Base-by-base conservation (phyloP, 2,888 invertebrate genomes). In the Sisyra terminalis region DNA sequence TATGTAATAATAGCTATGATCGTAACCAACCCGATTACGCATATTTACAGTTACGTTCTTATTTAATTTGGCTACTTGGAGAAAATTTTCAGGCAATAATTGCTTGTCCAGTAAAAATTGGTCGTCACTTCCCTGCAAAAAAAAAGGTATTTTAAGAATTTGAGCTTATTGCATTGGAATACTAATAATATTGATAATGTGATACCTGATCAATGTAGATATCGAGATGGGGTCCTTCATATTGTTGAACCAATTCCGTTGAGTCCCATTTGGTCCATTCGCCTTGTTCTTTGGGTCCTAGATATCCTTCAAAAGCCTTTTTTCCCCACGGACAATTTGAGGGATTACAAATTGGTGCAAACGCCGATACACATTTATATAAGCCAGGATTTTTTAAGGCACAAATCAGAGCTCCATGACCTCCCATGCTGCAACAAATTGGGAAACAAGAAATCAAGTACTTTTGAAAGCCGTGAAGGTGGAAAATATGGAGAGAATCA, bases 1-100 rank as follows among this genome's bases (percentile, higher is more conserved):
- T 49, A 98, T 84, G 57, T 89, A 94, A 57, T 76, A 96, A 57
- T 96, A 97, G 38, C 88, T 81, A 64, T 98, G 98, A 60, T 97
- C 93, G 57, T 96, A 98, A 11, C 84, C 90, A 49, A 83, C 80
- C 8, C 85, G 71, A 55, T 77, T 66, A 50, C 83, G 77, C 11
- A 29, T 18, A 11, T 79, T 65, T 42, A 80, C 73, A 1, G 79
- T 70, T 10, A 78, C 76, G 13, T 88, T 66, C 42, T 78, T 75
- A 11, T 70, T 74, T 45, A 74, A 70, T 37, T 76, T 73, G 53
- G 81, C 82, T 2, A 83, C 82, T 45, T 69, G 64, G 6, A 86
- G 66, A 29, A 97, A 69, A 53, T 86, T 86, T 48, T 92, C 85
- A 0, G 94, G 90, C 43, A 84, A 61, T 8, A 97, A 69, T 60